Conservation (phyloP, 2,888 invertebrate species). For the Phytoseiulus persimilis region DNA sequence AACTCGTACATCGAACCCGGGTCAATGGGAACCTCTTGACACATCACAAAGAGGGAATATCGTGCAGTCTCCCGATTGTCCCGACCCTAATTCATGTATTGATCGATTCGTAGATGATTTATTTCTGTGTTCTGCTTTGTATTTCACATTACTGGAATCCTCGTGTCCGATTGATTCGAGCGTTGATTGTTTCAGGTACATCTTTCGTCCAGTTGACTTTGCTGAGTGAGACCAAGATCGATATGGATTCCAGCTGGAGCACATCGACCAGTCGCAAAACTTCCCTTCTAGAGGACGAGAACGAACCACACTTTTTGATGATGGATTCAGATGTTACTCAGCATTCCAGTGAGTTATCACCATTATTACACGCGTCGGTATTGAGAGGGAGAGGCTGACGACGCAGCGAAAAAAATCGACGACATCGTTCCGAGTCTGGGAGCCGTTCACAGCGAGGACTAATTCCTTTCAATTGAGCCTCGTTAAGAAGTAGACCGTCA, state of each 20-base stretch:
- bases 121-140: too few species aligned
- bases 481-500: background rate
- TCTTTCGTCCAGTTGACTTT: background rate
- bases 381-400: background rate
- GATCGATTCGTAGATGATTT: too few species aligned
- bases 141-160: too few species aligned
- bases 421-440: background rate
- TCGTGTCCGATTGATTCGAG: too few species aligned
- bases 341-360: constrained; percentile 15
- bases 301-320: constrained; percentile 14
- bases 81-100: too few species aligned
- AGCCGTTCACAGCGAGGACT: background rate
- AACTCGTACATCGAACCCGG: too few species aligned
- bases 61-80: too few species aligned
- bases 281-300: constrained; percentile 17
- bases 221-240: background rate
- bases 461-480: background rate
- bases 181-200: background rate
- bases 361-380: background rate
- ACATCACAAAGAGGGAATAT: too few species aligned
- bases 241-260: constrained; percentile 9
- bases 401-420: background rate
- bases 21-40: too few species aligned
- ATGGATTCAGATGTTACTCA: constrained; percentile 34
- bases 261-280: constrained; percentile 18